phyloP scores from a whole-genome alignment of 1,140 invertebrate species.

The Meloidogyne hapla region DNA sequence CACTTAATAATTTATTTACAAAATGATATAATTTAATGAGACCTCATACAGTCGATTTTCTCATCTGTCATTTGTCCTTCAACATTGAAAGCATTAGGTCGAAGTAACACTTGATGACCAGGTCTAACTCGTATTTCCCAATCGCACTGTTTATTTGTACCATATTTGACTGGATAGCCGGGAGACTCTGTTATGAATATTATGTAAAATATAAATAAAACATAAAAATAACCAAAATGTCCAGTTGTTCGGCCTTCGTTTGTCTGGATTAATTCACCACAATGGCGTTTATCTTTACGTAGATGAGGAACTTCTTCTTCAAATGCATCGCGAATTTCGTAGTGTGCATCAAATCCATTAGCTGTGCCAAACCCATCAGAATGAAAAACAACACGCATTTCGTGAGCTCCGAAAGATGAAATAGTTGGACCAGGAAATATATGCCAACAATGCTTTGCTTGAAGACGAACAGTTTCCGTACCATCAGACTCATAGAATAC shows the following conservation, averaged over 20 bases:
- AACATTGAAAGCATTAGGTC: slow-evolving; percentile 33
- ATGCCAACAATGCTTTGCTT: slow-evolving; percentile 56
- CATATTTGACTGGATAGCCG: slow-evolving; percentile 58
- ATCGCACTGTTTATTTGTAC: slow-evolving; percentile 56
- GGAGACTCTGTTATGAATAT: slow-evolving; percentile 24
- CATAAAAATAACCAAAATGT: slow-evolving; percentile 26
- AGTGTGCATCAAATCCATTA: slow-evolving; percentile 62
- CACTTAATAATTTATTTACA: slow-evolving; percentile 33
- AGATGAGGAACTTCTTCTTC: slow-evolving; percentile 54
- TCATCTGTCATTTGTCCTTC: slow-evolving; percentile 60
- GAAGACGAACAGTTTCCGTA: slow-evolving; percentile 45
- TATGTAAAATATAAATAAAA: not conserved
- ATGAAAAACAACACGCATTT: slow-evolving; percentile 61
- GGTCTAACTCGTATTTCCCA: slow-evolving; percentile 58
- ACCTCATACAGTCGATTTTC: slow-evolving; percentile 35
- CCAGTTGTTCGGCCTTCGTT: slow-evolving; percentile 42
- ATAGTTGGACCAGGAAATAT: slow-evolving; percentile 59
- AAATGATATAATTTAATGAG: not conserved
- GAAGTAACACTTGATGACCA: slow-evolving; percentile 47
- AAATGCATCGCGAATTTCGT: slow-evolving; percentile 56
- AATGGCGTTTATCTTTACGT: slow-evolving; percentile 39
- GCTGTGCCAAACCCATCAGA: slow-evolving; percentile 58
- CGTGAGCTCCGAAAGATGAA: slow-evolving; percentile 56
- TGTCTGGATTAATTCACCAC: slow-evolving; percentile 51
- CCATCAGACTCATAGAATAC: slow-evolving; percentile 52